A percentile compares a stretch with the other conserved stretches of the same genome.
Conservation (phyloP, 1,140 invertebrate genomes). For the Drosophila lacteicornis region DNA sequence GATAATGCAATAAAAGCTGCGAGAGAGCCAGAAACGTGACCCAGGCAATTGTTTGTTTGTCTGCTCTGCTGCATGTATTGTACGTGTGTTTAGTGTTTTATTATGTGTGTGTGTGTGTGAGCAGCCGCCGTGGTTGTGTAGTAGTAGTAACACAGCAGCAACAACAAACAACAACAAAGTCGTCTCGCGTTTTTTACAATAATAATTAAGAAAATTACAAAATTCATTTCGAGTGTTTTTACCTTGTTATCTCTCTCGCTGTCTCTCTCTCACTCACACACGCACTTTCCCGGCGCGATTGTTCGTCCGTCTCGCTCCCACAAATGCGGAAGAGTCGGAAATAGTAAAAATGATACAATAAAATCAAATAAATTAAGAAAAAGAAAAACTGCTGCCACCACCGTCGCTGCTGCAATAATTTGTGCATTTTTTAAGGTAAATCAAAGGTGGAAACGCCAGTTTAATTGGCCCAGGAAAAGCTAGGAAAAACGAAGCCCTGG, state of each 20-base stretch:
- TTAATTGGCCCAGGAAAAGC: conserved; percentile 48
- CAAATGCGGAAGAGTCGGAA: conserved; percentile 61
- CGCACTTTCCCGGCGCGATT: conserved; percentile 31
- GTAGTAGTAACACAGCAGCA: conserved; percentile 23
- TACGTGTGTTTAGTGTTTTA: conserved; percentile 39
- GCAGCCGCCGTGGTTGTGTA: conserved; percentile 19
- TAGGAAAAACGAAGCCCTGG: conserved; percentile 36
- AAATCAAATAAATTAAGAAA: conserved; percentile 36
- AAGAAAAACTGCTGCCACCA: conserved; percentile 27
- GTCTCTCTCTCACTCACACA: conserved; percentile 33
- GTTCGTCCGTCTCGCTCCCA: conserved; percentile 27
- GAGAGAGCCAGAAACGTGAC: conserved; percentile 67
- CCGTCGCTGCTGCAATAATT: conserved; percentile 46
- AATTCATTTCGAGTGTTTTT: conserved; percentile 36
- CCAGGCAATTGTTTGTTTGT: conserved; percentile 66
- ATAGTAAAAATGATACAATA: conserved; percentile 12
- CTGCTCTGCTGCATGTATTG: conserved; percentile 37
- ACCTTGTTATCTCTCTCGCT: conserved; percentile 19
- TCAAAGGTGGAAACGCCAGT: conserved; percentile 24
- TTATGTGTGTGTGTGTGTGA: conserved; percentile 40
- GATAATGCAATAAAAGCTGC: conserved; percentile 61
- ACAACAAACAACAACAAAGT: conserved; percentile 36
- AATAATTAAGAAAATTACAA: conserved; percentile 48
- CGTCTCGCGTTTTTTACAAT: conserved; percentile 46
- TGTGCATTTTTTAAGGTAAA: conserved; percentile 68